Base-by-base conservation (phyloP, 2,113 vertebrate genomes). In the Amia ocellicauda region DNA sequence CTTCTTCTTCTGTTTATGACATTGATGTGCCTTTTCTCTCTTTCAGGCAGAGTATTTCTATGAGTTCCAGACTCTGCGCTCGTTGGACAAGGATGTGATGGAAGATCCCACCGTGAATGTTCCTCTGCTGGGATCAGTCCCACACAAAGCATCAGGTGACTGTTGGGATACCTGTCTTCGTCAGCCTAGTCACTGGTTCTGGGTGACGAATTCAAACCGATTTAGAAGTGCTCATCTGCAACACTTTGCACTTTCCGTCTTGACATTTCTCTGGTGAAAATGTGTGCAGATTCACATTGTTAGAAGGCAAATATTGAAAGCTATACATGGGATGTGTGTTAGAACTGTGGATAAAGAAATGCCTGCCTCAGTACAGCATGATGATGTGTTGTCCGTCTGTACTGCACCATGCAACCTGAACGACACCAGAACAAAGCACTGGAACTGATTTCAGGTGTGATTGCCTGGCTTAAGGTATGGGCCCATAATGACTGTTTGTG, bases 71-170 rank as follows among this genome's bases (percentile, higher is more conserved):
- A 90, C 89, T 29, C 85, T 95, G 68, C 92, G 83, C 5, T 95
- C 93, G 54, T 67, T 95, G 85, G 93, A 95, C 83, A 92, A 90
- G 87, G 89, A 90, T 77, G 91, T 94, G 80, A 95, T 95, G 93
- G 90, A 91, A 68, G 90, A 95, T 70, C 93, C 93, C 64, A 91
- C 90, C 0, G 78, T 94, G 73, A 94, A 91, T 58, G 79, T 94
- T 23, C 93, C 93, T 52, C 78, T 90, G 19, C 86, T 94, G 74
- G 93, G 93, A 78, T 88, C 86, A 43, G 79, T 95, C 58, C 91
- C 93, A 63, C 90, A 91, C 72, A 91, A 92, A 81, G 81, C 90
- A 57, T 92, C 93, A 90, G 93, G 93, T 95, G 73, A 69, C 89
- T 88, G 69, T 61, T 24, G 23, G 29, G 13, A 5, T 20, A 13